Evolutionary conservation across 2,888 invertebrate species (phyloP), one percentile per base, ranked within the genome.

Genomic region (Sinelater perroti): DNA sequence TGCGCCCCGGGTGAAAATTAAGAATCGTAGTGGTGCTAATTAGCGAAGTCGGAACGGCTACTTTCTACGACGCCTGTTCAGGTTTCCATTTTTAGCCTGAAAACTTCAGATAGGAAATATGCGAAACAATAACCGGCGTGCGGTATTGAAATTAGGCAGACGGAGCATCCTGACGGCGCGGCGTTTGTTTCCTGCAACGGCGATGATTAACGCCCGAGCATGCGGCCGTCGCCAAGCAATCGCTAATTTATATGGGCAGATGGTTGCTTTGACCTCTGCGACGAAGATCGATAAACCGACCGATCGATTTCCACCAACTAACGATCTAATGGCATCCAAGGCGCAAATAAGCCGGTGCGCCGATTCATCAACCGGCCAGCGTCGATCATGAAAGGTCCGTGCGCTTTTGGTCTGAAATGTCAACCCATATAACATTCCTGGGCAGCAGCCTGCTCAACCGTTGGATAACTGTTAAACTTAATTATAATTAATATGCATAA

Each of bases 401-500:
- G 44, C 8, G 30, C 30, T 44, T 44, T 30, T 44, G 18, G 44
- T 30, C 24, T 18, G 30, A 30, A 44, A 44, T 44, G 44, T 44
- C 44, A 30, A 44, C 24, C 20, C n/a, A 24, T 14, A 24, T 40
- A 40, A 40, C 30, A 44, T 28, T 30, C 18, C 44, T 30, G 18
- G 44, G 30, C 44, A 44, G 44, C 14, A 35, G 30, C 11, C 13
- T 36, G 46, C 36, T 45, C 45, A 42, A 46, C 42, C 46, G 46
- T 53, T 24, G 30, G 45, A 35, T 53, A 45, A 45, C 45, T 31
- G 24, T 21, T 42, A 44, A 44, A 46, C 26, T 28, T 53, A 53
- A 53, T 53, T 53, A 38, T 45, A 24, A 28, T 53, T 35, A 45
- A 36, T 36, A 45, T 46, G 38, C 35, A 46, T 53, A 53, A 53